Base-by-base conservation (phyloP, 2,113 vertebrate genomes). In the Trogon surrucura region DNA sequence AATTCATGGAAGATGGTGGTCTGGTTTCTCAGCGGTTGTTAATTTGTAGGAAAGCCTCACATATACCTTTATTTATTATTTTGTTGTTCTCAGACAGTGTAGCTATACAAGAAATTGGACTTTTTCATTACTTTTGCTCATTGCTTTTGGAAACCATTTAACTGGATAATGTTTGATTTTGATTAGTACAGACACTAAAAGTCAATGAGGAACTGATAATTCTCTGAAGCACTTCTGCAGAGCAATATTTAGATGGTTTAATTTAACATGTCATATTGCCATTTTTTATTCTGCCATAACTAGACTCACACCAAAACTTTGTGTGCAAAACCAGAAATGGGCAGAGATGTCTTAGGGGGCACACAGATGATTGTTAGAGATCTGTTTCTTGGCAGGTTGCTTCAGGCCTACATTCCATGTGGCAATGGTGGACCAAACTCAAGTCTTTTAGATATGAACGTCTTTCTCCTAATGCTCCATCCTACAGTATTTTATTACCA, bases 101-200 rank as follows among this genome's bases (percentile, higher is more conserved):
- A n/a, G 38, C 26, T 47, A 36, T 30, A 79, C 25, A 74, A 70
- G 41, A 61, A 69, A 75, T 38, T 20, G 16, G 15, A 53, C 13
- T 25, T 70, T 34, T 64, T 32, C 21, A 34, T 51, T 73, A 8
- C 19, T 36, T 84, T 79, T 74, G 32, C 56, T 87, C 51, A 48
- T 66, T 80, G 57, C 11, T 47, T 91, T 71, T 53, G 47, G 66
- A 85, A 86, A 83, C 29, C 75, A 23, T 86, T 91, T 89, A 89
- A 72, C 71, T 83, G 67, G 67, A 62, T 92, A 89, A 48, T 72
- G 38, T 45, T 80, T 84, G 58, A 64, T 90, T 87, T 84, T 94
- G 79, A 83, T 80, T 83, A 92, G 84, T 62, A 71, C 36, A 84
- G 79, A 77, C 58, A 72, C 44, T 61, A 67, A 84, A 64, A 90